Conservation (phyloP, 2,888 invertebrate genomes). For the Rhimphoctona megacephalus region DNA sequence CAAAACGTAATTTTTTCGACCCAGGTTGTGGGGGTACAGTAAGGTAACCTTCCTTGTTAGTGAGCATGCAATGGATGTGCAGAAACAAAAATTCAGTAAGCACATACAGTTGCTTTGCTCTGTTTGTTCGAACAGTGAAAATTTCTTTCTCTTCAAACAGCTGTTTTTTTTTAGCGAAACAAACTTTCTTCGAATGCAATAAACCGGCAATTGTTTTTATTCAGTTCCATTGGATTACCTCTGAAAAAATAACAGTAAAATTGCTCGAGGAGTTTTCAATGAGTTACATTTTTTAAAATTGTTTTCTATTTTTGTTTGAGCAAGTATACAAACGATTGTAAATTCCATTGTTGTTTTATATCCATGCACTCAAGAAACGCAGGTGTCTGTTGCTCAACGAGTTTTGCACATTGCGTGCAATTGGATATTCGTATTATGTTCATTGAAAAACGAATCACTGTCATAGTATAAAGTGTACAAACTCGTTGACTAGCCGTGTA, state of each 20-base stretch:
- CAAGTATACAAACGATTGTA: neutral
- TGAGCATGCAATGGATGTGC: too few relatives aligned
- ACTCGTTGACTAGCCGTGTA: constrained; percentile 35
- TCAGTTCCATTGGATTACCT: neutral
- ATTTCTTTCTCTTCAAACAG: neutral
- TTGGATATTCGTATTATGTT: constrained; percentile 26
- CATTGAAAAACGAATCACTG: constrained; percentile 13
- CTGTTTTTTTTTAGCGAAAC: neutral
- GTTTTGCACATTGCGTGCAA: constrained; percentile 7
- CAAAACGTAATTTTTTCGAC: too few relatives aligned
- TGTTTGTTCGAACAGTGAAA: neutral
- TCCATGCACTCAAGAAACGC: constrained; percentile 8
- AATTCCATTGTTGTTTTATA: neutral
- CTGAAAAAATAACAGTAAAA: neutral
- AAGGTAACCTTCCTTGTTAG: too few relatives aligned
- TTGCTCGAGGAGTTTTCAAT: neutral
- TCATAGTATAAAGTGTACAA: constrained; percentile 10
- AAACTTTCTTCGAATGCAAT: neutral
- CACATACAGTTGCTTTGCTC: neutral
- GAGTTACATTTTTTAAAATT: neutral
- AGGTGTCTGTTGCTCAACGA: constrained; percentile 33
- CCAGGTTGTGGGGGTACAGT: too few relatives aligned
- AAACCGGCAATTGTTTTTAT: neutral
- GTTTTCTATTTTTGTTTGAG: neutral
- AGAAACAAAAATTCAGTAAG: too few relatives aligned